A percentile compares a stretch with the other conserved stretches of the same genome.
These are phyloP conservation scores for Mimachlamys varia DNA, from an alignment of 2,888 invertebrate species.

Conservation along the genomic window DNA sequence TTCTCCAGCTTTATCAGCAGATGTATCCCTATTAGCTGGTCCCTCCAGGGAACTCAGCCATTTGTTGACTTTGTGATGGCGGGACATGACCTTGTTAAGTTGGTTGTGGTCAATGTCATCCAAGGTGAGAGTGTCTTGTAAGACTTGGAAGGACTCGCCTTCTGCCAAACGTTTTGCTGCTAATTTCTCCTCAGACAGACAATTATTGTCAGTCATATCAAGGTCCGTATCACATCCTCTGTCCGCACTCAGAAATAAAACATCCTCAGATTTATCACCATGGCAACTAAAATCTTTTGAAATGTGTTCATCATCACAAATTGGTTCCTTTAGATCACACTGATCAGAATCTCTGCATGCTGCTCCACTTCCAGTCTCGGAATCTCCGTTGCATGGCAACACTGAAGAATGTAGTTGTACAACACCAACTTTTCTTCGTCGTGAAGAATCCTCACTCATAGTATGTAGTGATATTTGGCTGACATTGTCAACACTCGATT, in stretches of 20 bases:
- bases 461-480: not conserved
- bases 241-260: not conserved
- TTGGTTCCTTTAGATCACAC: not conserved
- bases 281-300: not conserved
- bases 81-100: constrained; percentile 48
- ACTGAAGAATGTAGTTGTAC: not conserved
- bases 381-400: not conserved
- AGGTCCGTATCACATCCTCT: not conserved
- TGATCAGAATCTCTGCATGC: not conserved
- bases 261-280: not conserved
- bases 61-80: constrained; percentile 53
- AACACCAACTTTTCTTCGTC: constrained; percentile 16
- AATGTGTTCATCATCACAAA: not conserved
- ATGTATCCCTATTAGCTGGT: not conserved
- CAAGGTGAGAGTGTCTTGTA: not conserved
- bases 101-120: constrained; percentile 39
- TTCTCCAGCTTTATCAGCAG: not conserved
- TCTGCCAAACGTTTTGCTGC: not conserved
- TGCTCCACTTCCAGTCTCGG: not conserved
- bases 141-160: not conserved
- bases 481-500: not conserved
- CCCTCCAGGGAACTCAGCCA: constrained; percentile 49
- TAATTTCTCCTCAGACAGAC: not conserved
- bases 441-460: not conserved
- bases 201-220: not conserved